Conservation (phyloP, 2,888 invertebrate species). For the Cistogaster globosa region DNA sequence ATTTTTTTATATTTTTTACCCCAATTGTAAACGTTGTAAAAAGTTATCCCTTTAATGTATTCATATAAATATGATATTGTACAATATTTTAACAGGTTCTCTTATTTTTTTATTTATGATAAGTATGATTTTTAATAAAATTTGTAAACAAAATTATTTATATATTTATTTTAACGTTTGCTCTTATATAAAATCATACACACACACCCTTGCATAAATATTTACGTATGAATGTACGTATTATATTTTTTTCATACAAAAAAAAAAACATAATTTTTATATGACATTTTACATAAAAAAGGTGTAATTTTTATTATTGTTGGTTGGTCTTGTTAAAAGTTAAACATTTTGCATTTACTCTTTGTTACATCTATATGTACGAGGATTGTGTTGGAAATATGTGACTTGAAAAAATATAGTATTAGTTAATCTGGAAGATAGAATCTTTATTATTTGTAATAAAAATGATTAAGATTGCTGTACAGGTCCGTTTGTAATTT, state of each 20-base stretch:
- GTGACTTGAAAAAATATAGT: no score
- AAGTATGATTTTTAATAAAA: constrained; percentile 60
- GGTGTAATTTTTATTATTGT: constrained; percentile 67
- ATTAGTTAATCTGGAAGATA: neutral
- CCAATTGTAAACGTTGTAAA: neutral
- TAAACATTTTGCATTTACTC: neutral
- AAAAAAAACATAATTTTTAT: constrained; percentile 62
- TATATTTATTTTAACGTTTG: constrained; percentile 4
- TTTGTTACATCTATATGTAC: neutral
- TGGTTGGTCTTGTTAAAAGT: constrained; percentile 41
- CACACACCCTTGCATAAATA: neutral
- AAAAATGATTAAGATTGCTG: no score
- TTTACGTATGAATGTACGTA: neutral
- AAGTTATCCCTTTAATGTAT: neutral
- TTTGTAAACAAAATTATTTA: constrained; percentile 58
- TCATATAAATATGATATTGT: neutral
- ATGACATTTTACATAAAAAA: constrained; percentile 67
- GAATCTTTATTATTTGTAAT: no score
- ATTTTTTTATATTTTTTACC: no score
- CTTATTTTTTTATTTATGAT: constrained; percentile 40
- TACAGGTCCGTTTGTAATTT: no score
- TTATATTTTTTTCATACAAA: neutral
- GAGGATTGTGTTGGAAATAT: neutral
- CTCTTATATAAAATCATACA: neutral
- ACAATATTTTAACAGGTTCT: constrained; percentile 27